Evolutionary conservation across 2,113 vertebrate species (phyloP).

Genomic region (Helogale parvula): DNA sequence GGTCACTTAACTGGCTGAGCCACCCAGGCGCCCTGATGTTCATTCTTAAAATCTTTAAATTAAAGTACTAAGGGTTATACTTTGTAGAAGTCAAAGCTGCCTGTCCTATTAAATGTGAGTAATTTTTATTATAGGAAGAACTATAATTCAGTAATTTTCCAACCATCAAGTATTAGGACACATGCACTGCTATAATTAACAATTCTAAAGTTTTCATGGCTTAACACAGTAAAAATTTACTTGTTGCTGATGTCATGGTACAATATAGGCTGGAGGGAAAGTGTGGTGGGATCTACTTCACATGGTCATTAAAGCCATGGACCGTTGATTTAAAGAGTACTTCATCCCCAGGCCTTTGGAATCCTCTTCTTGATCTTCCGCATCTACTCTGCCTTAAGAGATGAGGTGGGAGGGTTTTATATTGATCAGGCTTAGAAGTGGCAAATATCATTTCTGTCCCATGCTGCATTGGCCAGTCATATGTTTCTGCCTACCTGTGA

Average conservation of each 20-base stretch:
- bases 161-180: neutral
- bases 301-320: neutral
- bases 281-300: neutral
- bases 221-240: neutral
- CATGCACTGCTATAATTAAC: neutral
- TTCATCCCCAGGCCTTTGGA: neutral
- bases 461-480: neutral
- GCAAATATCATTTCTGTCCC: neutral
- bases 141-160: slow-evolving; percentile 38
- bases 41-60: neutral
- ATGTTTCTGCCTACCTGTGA: neutral
- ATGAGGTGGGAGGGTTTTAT: neutral
- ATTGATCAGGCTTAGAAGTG: neutral
- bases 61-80: neutral
- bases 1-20: too few species aligned
- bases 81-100: neutral
- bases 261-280: neutral
- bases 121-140: slow-evolving; percentile 35
- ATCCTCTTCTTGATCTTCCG: neutral
- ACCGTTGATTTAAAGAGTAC: neutral
- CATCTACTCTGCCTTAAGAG: neutral
- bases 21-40: too few species aligned
- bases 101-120: neutral
- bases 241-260: neutral
- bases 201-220: neutral